These are phyloP conservation scores for Girardinichthys multiradiatus DNA, from an alignment of 2,113 vertebrate genomes.

Conservation along the genomic window DNA sequence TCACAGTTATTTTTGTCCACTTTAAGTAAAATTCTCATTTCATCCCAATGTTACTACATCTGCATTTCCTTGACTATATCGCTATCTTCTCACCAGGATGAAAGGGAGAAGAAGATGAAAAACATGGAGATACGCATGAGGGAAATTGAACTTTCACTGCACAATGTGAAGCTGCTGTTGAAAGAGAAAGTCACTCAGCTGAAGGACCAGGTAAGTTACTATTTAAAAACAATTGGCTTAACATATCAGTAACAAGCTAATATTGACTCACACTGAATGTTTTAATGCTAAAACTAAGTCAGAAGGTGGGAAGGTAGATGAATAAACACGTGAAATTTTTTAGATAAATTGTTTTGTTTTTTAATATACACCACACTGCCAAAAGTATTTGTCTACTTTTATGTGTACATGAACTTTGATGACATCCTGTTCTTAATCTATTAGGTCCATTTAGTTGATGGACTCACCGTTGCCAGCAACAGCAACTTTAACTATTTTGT, in stretches of 20 bases:
- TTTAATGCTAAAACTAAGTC: too few species aligned
- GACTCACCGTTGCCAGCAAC: too few species aligned
- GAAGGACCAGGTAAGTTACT: conserved; percentile 88
- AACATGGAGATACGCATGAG: conserved; percentile 92
- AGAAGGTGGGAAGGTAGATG: too few species aligned
- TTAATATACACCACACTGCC: too few species aligned
- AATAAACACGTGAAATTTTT: too few species aligned
- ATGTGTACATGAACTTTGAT: too few species aligned
- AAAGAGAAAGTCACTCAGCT: conserved; percentile 94
- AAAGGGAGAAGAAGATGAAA: conserved; percentile 82
- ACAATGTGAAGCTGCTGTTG: conserved; percentile 90
- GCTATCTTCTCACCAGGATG: conserved; percentile 79
- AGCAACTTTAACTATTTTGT: too few species aligned
- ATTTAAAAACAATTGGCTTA: neutral
- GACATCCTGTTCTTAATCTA: too few species aligned
- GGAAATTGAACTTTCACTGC: conserved; percentile 91
- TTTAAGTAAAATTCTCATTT: neutral
- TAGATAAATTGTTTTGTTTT: too few species aligned
- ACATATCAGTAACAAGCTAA: neutral
- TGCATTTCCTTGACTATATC: conserved; percentile 7
- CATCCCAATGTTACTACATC: neutral
- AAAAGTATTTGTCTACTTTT: too few species aligned
- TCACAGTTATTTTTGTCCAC: neutral
- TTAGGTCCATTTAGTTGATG: too few species aligned
- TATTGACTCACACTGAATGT: too few species aligned